A percentile compares a stretch with the other conserved stretches of the same genome.
Conservation (phyloP, 92 coral and sea anemone genomes). For the Porites rus region DNA sequence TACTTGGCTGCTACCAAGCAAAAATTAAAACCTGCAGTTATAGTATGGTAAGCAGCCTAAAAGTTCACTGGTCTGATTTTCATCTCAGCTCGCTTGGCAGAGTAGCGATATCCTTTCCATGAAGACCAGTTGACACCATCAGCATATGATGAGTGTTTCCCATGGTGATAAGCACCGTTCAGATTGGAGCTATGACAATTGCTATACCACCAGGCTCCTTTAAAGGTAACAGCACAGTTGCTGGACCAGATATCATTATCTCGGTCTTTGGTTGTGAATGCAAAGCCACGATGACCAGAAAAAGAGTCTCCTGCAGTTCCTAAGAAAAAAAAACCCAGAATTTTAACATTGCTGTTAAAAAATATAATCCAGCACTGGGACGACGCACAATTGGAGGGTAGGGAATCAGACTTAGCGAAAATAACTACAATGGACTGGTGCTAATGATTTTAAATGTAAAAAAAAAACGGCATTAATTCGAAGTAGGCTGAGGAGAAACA, state of each 20-base stretch:
- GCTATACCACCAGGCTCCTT: constrained; percentile 51
- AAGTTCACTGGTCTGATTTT: constrained; percentile 35
- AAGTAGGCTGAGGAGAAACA: background rate
- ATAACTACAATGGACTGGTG: no score
- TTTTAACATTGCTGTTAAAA: no score
- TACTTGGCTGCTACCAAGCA: no score
- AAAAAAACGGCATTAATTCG: no score
- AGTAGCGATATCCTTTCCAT: constrained; percentile 50
- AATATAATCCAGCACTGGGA: no score
- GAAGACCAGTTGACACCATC: constrained; percentile 46
- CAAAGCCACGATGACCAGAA: background rate
- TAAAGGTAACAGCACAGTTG: constrained; percentile 23
- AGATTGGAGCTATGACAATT: constrained; percentile 36
- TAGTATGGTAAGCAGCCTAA: background rate
- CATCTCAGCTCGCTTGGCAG: constrained; percentile 57
- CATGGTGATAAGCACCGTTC: constrained; percentile 36
- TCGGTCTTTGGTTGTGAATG: constrained; percentile 45
- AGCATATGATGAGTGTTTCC: constrained; percentile 26
- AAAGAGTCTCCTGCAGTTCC: constrained; percentile 42
- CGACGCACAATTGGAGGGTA: no score
- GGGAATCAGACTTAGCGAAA: no score
- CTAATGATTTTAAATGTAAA: background rate
- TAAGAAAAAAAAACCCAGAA: background rate
- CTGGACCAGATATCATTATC: constrained; percentile 13
- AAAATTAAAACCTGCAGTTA: no score